phyloP scores from a whole-genome alignment of 2,888 invertebrate species.

The Hartigia nigra region DNA sequence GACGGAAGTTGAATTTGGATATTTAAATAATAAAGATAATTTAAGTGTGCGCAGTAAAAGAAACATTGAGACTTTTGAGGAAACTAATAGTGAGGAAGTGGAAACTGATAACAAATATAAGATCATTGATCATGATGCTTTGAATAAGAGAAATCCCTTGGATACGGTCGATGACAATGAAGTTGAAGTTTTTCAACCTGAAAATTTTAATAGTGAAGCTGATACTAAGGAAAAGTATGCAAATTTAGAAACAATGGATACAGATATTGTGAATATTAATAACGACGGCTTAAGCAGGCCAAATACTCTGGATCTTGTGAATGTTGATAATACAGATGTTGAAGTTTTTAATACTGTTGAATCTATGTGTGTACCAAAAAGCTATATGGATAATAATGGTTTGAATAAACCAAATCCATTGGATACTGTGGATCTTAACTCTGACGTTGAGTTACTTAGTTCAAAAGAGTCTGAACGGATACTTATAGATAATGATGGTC shows the following conservation, averaged over 20 bases:
- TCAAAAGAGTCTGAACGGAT: background rate
- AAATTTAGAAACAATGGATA: background rate
- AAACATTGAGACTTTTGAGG: background rate
- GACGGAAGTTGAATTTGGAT: background rate
- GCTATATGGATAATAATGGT: background rate
- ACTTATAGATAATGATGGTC: background rate
- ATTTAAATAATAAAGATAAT: background rate
- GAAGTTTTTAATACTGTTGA: conserved; percentile 16
- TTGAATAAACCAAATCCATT: background rate
- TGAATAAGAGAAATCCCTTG: background rate
- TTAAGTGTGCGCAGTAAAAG: background rate
- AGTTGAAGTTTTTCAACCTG: background rate
- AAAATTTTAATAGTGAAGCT: background rate
- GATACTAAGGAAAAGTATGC: background rate
- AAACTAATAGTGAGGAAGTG: background rate
- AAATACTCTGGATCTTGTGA: background rate
- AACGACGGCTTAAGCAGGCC: background rate
- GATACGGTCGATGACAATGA: background rate
- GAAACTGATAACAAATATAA: background rate
- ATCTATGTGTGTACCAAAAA: background rate
- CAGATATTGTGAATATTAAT: background rate
- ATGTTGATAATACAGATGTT: conserved; percentile 12
- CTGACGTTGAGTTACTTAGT: background rate
- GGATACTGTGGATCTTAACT: background rate
- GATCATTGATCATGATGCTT: background rate